These are phyloP conservation scores for Osmoderma eremita DNA, from an alignment of 2,888 invertebrate genomes.

Conservation along the genomic window DNA sequence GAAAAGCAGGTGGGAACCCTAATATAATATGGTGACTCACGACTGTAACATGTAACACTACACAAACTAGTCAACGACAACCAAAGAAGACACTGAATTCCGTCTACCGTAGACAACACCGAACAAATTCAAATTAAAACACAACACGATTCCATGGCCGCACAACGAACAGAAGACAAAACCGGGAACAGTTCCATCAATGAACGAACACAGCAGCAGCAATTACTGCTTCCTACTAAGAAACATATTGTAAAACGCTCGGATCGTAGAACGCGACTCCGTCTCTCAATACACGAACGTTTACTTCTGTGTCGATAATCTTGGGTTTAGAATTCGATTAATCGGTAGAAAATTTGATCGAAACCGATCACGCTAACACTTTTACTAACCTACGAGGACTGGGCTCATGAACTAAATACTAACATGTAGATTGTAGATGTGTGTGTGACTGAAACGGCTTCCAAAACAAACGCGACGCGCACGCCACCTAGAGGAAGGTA, in stretches of 20 bases:
- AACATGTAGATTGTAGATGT: no score
- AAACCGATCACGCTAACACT: neutral
- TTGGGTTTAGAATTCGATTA: neutral
- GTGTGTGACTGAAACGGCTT: neutral
- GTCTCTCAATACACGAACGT: neutral
- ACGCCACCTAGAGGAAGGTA: conserved; percentile 25
- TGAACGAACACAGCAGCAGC: conserved; percentile 4
- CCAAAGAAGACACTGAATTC: conserved; percentile 1
- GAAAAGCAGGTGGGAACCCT: conserved; percentile 13
- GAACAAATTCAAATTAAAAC: neutral
- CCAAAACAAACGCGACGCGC: conserved; percentile 13
- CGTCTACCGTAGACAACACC: neutral
- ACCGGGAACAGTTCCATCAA: conserved; percentile 2
- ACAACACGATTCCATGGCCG: conserved; percentile 3
- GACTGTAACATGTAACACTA: neutral
- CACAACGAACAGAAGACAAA: conserved; percentile 1
- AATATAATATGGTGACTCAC: conserved; percentile 19
- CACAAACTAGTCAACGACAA: neutral
- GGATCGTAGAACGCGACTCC: neutral
- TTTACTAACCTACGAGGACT: conserved; percentile 17
- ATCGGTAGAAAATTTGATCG: neutral
- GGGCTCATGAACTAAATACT: no score
- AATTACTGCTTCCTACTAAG: neutral
- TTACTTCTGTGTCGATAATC: no score
- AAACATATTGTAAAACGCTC: conserved; percentile 9